Evolutionary conservation across 2,888 invertebrate species (phyloP).

Genomic region (Cybosia mesomella): DNA sequence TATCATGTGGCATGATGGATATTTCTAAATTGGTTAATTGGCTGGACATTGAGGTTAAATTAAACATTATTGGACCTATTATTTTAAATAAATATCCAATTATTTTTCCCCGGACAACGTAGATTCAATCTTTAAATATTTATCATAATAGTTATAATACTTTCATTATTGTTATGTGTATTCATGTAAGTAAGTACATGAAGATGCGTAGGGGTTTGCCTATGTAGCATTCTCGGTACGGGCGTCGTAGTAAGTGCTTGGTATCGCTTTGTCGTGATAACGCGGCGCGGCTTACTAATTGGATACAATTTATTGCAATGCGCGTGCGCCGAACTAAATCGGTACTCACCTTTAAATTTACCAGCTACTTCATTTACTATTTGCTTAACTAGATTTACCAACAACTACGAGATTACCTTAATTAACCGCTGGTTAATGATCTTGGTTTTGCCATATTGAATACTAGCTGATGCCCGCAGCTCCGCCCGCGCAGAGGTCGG

Average conservation of each 20-base stretch:
- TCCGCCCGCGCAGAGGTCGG: no score
- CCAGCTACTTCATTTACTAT: constrained; percentile 23
- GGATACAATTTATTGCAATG: constrained; percentile 78
- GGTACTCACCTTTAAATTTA: constrained; percentile 46
- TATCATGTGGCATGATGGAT: constrained; percentile 19
- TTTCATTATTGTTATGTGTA: constrained; percentile 9
- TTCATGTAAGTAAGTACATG: constrained; percentile 27
- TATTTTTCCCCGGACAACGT: not conserved
- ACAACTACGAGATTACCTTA: constrained; percentile 36
- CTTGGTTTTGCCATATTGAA: constrained; percentile 17
- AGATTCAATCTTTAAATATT: not conserved
- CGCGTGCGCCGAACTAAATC: constrained; percentile 56
- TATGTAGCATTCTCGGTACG: constrained; percentile 36
- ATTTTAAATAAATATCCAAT: no score
- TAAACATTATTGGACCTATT: not conserved
- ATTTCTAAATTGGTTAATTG: not conserved
- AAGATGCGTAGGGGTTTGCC: constrained; percentile 36
- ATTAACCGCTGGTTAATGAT: constrained; percentile 46
- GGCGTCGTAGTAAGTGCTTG: constrained; percentile 64
- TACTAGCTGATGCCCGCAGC: no score
- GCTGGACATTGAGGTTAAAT: not conserved
- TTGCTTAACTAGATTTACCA: constrained; percentile 24
- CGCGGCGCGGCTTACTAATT: constrained; percentile 75
- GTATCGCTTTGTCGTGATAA: constrained; percentile 77
- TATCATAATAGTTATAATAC: not conserved